Percentiles rank a stretch among this genome's conserved stretches.
phyloP scores from a whole-genome alignment of 2,797 vertebrate genomes.

The Paguma larvata region DNA sequence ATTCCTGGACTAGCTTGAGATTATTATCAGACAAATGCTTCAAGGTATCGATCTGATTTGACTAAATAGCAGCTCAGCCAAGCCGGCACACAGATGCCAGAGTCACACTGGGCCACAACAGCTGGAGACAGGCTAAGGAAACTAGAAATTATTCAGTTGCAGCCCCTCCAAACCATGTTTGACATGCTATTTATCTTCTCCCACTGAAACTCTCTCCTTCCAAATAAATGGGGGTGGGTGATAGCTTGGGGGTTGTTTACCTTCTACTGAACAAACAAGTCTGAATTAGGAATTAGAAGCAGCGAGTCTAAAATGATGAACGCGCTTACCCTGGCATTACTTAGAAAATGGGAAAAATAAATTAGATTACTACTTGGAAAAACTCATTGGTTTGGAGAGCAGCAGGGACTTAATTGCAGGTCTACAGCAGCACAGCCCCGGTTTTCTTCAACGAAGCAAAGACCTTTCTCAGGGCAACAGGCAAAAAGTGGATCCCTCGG shows the following conservation, averaged over 20 bases:
- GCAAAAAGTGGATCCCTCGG: background rate
- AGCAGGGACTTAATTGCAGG: conserved; percentile 74
- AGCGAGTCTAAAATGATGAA: conserved; percentile 81
- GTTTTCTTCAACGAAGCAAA: conserved; percentile 33
- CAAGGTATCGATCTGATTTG: conserved; percentile 77
- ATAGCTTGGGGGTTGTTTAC: conserved; percentile 83
- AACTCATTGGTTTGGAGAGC: conserved; percentile 73
- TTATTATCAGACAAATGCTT: conserved; percentile 77
- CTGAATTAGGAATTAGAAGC: conserved; percentile 84
- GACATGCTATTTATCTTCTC: conserved; percentile 88
- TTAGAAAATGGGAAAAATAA: conserved; percentile 82
- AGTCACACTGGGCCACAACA: conserved; percentile 81
- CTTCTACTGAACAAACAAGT: conserved; percentile 86
- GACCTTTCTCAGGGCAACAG: conserved; percentile 23
- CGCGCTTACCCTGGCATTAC: conserved; percentile 63
- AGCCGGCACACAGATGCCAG: conserved; percentile 73
- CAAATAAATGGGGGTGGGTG: conserved; percentile 79
- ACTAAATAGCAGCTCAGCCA: conserved; percentile 74
- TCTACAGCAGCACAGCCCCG: conserved; percentile 2
- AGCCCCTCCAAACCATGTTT: conserved; percentile 85
- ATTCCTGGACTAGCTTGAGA: conserved; percentile 42
- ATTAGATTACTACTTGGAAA: conserved; percentile 81
- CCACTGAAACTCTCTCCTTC: conserved; percentile 84
- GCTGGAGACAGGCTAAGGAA: conserved; percentile 84
- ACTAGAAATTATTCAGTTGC: conserved; percentile 83